phyloP scores from a whole-genome alignment of 2,888 invertebrate species.

The Torymus tubicola region DNA sequence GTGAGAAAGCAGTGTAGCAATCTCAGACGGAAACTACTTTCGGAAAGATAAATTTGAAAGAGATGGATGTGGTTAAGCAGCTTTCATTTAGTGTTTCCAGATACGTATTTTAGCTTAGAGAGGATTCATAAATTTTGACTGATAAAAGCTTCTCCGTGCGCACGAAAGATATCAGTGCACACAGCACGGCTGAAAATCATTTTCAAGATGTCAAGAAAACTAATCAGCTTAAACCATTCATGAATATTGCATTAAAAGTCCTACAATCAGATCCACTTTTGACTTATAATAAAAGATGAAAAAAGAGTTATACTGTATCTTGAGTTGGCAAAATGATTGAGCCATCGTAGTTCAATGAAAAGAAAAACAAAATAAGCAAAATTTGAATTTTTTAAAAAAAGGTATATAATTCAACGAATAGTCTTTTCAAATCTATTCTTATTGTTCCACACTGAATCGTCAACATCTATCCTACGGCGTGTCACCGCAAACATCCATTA shows the following conservation, averaged over 20 bases:
- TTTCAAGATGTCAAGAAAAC: slow-evolving; percentile 3
- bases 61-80: slow-evolving; percentile 31
- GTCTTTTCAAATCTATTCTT: background rate
- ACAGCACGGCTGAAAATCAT: background rate
- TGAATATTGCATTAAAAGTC: slow-evolving; percentile 24
- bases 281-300: too few relatives aligned
- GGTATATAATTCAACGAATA: background rate
- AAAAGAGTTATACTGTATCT: background rate
- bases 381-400: background rate
- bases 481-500: slow-evolving; percentile 1
- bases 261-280: slow-evolving; percentile 9
- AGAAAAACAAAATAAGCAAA: background rate
- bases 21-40: background rate
- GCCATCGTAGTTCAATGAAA: too few relatives aligned
- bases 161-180: background rate
- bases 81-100: slow-evolving; percentile 19
- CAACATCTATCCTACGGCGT: background rate
- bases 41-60: slow-evolving; percentile 24
- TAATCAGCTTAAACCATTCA: slow-evolving; percentile 34
- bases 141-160: slow-evolving; percentile 3
- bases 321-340: background rate
- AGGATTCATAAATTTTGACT: slow-evolving; percentile 20
- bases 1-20: background rate
- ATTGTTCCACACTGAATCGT: slow-evolving; percentile 8
- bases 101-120: slow-evolving; percentile 27